These are phyloP conservation scores for Chromoteleia sp. DNA, from an alignment of 2,888 invertebrate species.

Conservation along the genomic window DNA sequence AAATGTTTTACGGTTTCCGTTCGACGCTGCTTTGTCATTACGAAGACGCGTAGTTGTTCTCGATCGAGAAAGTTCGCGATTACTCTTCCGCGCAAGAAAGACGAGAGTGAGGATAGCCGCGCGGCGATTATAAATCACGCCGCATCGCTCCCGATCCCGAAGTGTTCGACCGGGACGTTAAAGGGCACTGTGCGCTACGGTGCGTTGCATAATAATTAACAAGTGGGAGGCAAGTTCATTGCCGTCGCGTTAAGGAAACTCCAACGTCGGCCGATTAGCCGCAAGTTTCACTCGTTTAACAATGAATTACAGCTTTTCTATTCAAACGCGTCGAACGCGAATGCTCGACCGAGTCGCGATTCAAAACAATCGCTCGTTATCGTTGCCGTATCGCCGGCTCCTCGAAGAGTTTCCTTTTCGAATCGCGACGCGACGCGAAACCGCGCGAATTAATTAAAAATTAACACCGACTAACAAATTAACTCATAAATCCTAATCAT, in stretches of 20 bases:
- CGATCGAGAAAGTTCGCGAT: slow-evolving; percentile 44
- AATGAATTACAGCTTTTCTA: slow-evolving; percentile 40
- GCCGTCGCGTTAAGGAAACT: slow-evolving; percentile 19
- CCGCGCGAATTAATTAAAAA: background rate
- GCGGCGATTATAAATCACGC: slow-evolving; percentile 40
- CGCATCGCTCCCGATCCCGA: slow-evolving; percentile 22
- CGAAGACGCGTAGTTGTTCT: slow-evolving; percentile 29
- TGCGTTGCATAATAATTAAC: slow-evolving; percentile 56
- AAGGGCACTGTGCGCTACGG: slow-evolving; percentile 38
- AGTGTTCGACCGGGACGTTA: slow-evolving; percentile 34
- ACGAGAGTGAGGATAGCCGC: slow-evolving; percentile 41
- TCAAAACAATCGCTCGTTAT: slow-evolving; percentile 3
- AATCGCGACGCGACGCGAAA: too few species aligned
- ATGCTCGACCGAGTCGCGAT: background rate
- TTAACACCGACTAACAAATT: too few species aligned
- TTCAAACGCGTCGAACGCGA: background rate
- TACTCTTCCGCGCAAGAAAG: slow-evolving; percentile 26
- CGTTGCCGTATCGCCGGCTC: background rate
- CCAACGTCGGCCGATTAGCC: background rate
- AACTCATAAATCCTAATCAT: too few species aligned
- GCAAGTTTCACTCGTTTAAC: slow-evolving; percentile 22
- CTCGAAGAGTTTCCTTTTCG: background rate
- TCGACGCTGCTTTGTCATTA: slow-evolving; percentile 46
- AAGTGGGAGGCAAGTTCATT: slow-evolving; percentile 66
- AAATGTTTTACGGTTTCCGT: slow-evolving; percentile 49